Base-by-base conservation (phyloP, 2,888 invertebrate genomes). In the Tipula unca region DNA sequence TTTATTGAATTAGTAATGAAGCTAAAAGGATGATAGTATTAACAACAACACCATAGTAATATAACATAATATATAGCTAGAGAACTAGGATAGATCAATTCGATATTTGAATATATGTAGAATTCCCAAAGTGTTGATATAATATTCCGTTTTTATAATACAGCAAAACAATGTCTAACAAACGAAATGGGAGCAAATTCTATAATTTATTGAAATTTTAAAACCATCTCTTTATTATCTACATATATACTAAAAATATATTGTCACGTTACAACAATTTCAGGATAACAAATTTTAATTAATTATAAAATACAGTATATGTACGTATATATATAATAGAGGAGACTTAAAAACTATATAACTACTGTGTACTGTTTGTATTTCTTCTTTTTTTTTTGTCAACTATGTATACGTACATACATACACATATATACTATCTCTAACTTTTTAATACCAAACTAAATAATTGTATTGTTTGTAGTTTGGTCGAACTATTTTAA, bases 261-360 rank as follows among this genome's bases (percentile, higher is more conserved):
- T 69, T 69, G 69, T 69, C 69, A 69, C 69, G 69, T 69, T 69
- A 69, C 69, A 69, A 69, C 69, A 69, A 69, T 25, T 69, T 69
- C 69, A 69, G 69, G 25, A 69, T 69, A 69, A 69, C 69, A 69
- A 69, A 69, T 69, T 69, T 69, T 69, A 69, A 69, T 69, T 69
- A 69, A 69, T 69, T 69, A 69, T 25, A 69, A 69, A 69, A 69
- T 48, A 48, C 17, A 69, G 25, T 32, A 32, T 32, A 32, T n/a
- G n/a, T 1, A 1, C 32, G 32, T 32, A 32, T 32, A 32, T 6
- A 32, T 32, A 6, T 32, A 32, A 10, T 54, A 54, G 25, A 69
- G 69, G 69, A 69, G 69, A 25, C 69, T 69, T 69, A 69, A 69
- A 69, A 69, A 20, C 69, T 69, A 69, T 25, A 69, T 48, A 48